Percentiles rank a stretch among this genome's conserved stretches.
These are phyloP conservation scores for Gymnothorax reevesii DNA, from an alignment of 2,797 vertebrate genomes.

Conservation along the genomic window DNA sequence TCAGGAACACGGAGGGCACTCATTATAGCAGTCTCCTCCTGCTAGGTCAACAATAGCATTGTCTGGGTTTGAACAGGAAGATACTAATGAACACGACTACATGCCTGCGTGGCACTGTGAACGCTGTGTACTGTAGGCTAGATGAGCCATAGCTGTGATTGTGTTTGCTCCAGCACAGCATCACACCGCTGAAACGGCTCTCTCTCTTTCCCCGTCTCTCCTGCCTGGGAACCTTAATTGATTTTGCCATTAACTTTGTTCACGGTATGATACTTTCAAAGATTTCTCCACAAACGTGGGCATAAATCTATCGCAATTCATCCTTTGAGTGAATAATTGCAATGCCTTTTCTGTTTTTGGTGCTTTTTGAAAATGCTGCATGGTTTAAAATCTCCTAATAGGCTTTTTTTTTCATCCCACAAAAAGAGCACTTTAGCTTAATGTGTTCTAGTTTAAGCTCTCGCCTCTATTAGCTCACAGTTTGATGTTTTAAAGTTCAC, in stretches of 20 bases:
- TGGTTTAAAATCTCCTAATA: slow-evolving; percentile 1
- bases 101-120: neutral
- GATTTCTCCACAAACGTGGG: neutral
- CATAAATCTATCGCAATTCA: neutral
- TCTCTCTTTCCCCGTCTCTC: neutral
- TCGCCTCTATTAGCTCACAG: slow-evolving; percentile 18
- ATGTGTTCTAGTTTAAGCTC: neutral
- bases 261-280: neutral
- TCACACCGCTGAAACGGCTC: neutral
- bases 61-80: neutral
- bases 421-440: neutral
- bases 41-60: neutral
- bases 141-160: neutral
- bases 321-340: neutral
- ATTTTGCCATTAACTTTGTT: neutral
- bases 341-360: neutral
- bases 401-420: slow-evolving; percentile 12
- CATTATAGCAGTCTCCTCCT: neutral
- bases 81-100: neutral
- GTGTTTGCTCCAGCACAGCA: neutral
- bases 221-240: neutral
- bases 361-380: neutral
- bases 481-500: slow-evolving; percentile 17
- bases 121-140: neutral
- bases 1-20: slow-evolving; percentile 4